Percentiles rank a stretch among this genome's conserved stretches.
Conservation (phyloP, 2,888 invertebrate species). For the Stomorhina lunata region DNA sequence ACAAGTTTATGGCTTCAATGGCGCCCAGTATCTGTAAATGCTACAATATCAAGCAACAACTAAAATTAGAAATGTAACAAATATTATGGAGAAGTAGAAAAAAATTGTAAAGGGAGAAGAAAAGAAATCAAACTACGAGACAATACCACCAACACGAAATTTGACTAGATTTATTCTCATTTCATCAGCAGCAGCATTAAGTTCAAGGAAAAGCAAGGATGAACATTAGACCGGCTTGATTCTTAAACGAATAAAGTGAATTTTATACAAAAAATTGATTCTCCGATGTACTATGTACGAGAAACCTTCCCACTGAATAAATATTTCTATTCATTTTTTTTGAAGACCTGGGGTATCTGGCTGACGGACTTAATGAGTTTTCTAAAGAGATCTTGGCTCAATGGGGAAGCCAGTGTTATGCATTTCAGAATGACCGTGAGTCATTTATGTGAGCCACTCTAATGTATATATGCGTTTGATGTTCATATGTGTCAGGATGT, state of each 20-base stretch:
- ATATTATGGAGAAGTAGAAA: conserved; percentile 32
- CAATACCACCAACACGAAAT: conserved; percentile 45
- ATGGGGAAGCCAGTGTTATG: too few species aligned
- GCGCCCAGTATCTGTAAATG: conserved; percentile 66
- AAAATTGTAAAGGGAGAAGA: background rate
- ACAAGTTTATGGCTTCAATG: conserved; percentile 68
- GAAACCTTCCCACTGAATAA: too few species aligned
- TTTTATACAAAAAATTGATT: too few species aligned
- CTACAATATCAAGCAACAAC: conserved; percentile 3
- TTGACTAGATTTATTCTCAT: conserved; percentile 46
- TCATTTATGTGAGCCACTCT: background rate
- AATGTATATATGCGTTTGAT: background rate
- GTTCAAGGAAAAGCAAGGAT: conserved; percentile 1
- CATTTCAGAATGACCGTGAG: background rate
- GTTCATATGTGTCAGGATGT: background rate
- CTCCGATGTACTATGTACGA: too few species aligned
- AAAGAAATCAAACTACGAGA: conserved; percentile 1
- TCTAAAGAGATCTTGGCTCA: too few species aligned
- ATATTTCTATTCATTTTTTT: too few species aligned
- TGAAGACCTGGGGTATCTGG: too few species aligned
- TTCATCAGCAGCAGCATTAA: too few species aligned
- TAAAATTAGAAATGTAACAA: conserved; percentile 24
- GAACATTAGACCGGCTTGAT: too few species aligned
- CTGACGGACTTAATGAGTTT: too few species aligned
- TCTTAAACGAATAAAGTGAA: too few species aligned